Base-by-base conservation (phyloP, 2,888 invertebrate species). In the Diogma glabrata region DNA sequence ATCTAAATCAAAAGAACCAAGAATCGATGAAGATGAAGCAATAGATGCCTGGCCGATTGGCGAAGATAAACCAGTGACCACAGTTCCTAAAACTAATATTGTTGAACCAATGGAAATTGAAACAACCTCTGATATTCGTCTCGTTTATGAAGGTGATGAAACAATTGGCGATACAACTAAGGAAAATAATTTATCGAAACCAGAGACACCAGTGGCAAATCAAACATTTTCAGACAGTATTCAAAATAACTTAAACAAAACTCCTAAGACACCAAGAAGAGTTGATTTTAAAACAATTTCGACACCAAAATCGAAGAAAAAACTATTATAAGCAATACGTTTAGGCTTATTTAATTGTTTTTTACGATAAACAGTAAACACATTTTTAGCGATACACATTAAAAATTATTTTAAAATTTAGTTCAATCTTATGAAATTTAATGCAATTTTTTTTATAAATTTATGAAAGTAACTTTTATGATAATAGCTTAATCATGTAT, bases 251-350 rank as follows among this genome's bases (percentile, higher is more conserved):
- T n/a, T n/a, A n/a, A 43, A 43, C 16, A 46, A 28, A 40, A 47
- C 36, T 8, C 72, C 72, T 1, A 82, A 77, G 64, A 78, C 78
- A 0, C 83, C 83, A 0, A 66, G 86, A 16, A 68, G 87, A 55
- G 83, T 87, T 4, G 76, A 78, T 55, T 76, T 88, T 51, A 84
- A 84, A 20, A 87, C 87, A 2, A 67, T 88, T 30, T 84, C 87
- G 3, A 87, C 87, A 61, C 87, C 87, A 45, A 87, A 85, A 65
- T 78, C 77, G 54, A 74, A 74, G 60, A 84, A 81, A 62, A 78
- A 78, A 59, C 55, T 64, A 16, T 49, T 54, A 45, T 53, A 40
- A 52, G n/a, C n/a, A n/a, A n/a, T n/a, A n/a, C n/a, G n/a, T n/a
- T n/a, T n/a, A n/a, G n/a, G n/a, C n/a, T n/a, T n/a, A n/a, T n/a